Base-by-base conservation (phyloP, 2,113 vertebrate species). In the Nipponia nippon region DNA sequence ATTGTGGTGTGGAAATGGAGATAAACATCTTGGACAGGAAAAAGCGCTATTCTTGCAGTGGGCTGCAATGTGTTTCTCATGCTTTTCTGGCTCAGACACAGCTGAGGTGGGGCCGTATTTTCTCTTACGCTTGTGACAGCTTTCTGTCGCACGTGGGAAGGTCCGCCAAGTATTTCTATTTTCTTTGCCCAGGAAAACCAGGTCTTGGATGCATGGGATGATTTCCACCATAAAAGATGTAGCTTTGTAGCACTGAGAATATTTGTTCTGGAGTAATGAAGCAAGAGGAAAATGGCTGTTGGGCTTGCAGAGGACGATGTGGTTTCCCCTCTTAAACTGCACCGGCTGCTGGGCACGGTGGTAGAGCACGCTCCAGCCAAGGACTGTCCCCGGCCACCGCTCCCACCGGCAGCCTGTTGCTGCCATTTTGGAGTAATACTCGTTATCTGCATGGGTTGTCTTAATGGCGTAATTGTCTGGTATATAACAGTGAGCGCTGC, bases 371-470 rank as follows among this genome's bases (percentile, higher is more conserved):
- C 2, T 63, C 25, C 70, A 34, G 82, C 63, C 0, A 5, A 59
- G 44, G 32, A n/a, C 69, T 4, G 1, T 62, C 47, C 32, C 61
- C 2, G 1, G 71, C 46, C 63, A 34, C 46, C 0, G 7, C 29
- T 62, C 79, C 78, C 63, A 40, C 75, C 62, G 59, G 44, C 93
- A 70, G 73, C 46, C 36, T 52, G 36, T 23, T 23, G 87, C 46
- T 81, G 56, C 50, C 46, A 5, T 80, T 63, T 36, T 49, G 62
- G 63, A 22, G 83, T 22, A 17, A 79, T 17, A 1, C 32, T 78
- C 30, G 12, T 71, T 81, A 73, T 67, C 89, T 69, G 72, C 93
- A 44, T 73, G 83, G 53, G 9, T 67, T 61, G 52, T 34, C 49
- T 56, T 79, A 47, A 55, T 4, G 44, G 71, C 2, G 5, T 58